These are phyloP conservation scores for Elysia crispata DNA, from an alignment of 2,888 invertebrate genomes.

Conservation along the genomic window DNA sequence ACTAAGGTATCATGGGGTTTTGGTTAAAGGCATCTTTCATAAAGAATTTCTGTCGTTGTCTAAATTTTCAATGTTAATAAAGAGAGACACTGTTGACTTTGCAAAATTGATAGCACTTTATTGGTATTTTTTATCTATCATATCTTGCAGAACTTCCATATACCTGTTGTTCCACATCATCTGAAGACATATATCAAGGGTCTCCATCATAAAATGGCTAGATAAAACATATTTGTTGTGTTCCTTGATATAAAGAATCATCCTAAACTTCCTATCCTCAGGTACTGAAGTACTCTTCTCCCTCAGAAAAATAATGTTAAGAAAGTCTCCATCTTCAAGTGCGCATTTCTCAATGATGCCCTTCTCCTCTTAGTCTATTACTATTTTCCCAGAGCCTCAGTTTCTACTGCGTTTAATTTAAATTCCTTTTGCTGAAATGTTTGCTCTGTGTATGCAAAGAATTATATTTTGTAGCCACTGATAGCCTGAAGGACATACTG, in stretches of 20 bases:
- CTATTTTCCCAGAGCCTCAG: neutral
- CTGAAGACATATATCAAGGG: neutral
- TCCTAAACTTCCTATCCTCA: neutral
- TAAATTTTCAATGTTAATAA: neutral
- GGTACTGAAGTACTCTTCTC: neutral
- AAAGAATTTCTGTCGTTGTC: neutral
- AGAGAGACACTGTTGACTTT: neutral
- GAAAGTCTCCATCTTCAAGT: neutral
- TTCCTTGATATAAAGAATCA: neutral
- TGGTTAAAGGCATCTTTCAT: neutral
- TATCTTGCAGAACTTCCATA: neutral
- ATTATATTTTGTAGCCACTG: neutral
- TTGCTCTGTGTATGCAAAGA: neutral
- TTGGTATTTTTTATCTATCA: neutral
- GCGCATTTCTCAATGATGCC: neutral
- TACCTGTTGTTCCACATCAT: neutral
- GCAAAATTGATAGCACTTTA: neutral
- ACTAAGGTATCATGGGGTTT: neutral
- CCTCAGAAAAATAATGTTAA: neutral
- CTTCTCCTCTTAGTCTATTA: neutral
- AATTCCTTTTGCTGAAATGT: neutral
- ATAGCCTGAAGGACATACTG: too few species aligned
- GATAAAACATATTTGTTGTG: neutral
- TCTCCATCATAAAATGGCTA: neutral
- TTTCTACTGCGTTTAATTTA: neutral